Evolutionary conservation across 1,140 invertebrate species (phyloP).

Genomic region (Thalassaphorura encarpata): DNA sequence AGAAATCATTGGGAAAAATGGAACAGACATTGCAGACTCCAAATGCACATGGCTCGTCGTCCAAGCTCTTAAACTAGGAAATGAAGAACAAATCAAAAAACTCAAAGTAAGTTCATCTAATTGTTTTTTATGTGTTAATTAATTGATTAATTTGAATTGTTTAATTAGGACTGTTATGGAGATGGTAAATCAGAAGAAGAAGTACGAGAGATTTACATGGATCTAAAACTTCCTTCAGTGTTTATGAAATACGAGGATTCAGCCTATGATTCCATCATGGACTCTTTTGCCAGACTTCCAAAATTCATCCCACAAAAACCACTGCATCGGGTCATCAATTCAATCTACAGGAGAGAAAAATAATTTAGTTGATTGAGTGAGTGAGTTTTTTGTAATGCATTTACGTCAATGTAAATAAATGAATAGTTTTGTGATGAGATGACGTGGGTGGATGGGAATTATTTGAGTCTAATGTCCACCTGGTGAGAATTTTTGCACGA

Average conservation of each 20-base stretch:
- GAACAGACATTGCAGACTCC: slow-evolving; percentile 84
- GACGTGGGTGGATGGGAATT: no score
- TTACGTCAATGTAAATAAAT: no score
- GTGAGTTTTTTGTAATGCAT: no score
- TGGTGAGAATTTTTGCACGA: no score
- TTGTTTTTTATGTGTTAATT: no score
- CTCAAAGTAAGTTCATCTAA: slow-evolving; percentile 7
- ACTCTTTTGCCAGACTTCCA: background rate
- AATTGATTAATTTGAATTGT: no score
- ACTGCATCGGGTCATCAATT: background rate
- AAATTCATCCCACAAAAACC: background rate
- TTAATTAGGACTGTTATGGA: no score
- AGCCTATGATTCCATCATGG: background rate
- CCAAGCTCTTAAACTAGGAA: slow-evolving; percentile 37
- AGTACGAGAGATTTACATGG: slow-evolving; percentile 6
- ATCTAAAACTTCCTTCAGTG: background rate
- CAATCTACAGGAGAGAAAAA: slow-evolving; percentile 2
- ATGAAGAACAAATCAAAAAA: background rate
- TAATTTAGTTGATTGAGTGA: no score
- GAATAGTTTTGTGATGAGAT: no score
- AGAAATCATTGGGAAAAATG: slow-evolving; percentile 72
- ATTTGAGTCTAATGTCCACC: no score
- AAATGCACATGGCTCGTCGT: slow-evolving; percentile 81
- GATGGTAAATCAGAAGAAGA: background rate
- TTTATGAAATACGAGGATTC: slow-evolving; percentile 3